Conservation (phyloP, 2,888 invertebrate species). For the Imbricaverruca yamaguchii region DNA sequence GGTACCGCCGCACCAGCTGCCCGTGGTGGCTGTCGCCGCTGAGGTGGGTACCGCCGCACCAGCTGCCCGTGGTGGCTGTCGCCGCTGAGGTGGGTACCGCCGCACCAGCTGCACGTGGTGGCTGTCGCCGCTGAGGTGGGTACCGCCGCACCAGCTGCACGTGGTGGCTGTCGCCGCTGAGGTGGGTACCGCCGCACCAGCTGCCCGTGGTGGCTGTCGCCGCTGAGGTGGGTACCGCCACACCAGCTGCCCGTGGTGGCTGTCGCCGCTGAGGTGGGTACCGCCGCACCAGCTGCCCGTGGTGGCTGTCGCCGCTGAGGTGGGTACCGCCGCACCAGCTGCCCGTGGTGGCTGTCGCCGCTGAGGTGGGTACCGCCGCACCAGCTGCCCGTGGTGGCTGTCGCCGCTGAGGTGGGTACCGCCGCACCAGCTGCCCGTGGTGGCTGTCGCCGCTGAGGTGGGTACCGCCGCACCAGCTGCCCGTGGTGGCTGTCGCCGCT, state of each 20-base stretch:
- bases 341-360: not conserved
- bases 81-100: not conserved
- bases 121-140: not conserved
- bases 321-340: not conserved
- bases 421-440: too few species aligned
- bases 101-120: too few species aligned
- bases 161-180: not conserved
- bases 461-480: not conserved
- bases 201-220: not conserved
- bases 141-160: not conserved
- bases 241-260: too few species aligned
- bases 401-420: not conserved
- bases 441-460: not conserved
- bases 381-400: too few species aligned
- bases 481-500: not conserved
- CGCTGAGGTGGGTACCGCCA: not conserved
- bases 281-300: not conserved
- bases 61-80: too few species aligned
- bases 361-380: not conserved
- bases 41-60: not conserved
- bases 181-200: not conserved
- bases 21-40: not conserved
- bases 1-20: not conserved
- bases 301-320: not conserved
- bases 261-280: not conserved